Conservation (phyloP, 2,113 vertebrate species). For the Nothobranchius furzeri region DNA sequence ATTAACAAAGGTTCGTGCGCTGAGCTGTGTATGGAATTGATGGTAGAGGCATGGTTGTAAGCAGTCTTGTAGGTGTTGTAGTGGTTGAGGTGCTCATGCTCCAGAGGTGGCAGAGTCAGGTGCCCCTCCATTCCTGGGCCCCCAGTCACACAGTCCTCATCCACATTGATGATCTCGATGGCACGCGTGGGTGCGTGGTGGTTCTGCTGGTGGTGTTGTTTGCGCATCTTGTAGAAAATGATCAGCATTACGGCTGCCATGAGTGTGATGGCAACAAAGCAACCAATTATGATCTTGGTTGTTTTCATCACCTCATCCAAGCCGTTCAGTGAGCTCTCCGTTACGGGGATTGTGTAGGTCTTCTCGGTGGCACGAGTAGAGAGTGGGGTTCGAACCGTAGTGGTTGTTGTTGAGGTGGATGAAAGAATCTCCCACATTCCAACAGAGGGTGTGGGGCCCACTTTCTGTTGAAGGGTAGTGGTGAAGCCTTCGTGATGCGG, state of each 20-base stretch:
- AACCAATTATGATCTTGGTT: constrained; percentile 99
- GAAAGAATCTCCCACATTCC: constrained; percentile 90
- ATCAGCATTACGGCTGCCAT: constrained; percentile 99
- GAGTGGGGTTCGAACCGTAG: constrained; percentile 86
- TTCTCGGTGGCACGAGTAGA: constrained; percentile 94
- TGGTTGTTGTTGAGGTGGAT: constrained; percentile 84
- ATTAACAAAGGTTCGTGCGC: constrained; percentile 99
- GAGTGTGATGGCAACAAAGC: constrained; percentile 98
- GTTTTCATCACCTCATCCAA: constrained; percentile 99
- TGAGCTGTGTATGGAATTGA: constrained; percentile 99
- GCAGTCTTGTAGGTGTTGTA: constrained; percentile 97
- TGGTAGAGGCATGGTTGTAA: constrained; percentile 97
- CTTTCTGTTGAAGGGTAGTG: constrained; percentile 88
- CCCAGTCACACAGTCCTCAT: constrained; percentile 94
- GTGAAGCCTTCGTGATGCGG: constrained; percentile 92
- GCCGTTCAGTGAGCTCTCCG: constrained; percentile 89
- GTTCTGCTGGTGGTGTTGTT: constrained; percentile 98
- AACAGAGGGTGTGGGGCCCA: constrained; percentile 89
- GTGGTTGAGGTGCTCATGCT: constrained; percentile 99
- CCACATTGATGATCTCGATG: constrained; percentile 98
- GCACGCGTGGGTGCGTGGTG: constrained; percentile 94
- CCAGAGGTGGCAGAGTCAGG: constrained; percentile 93
- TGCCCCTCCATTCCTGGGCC: constrained; percentile 94
- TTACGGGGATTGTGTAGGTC: constrained; percentile 91
- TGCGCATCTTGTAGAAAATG: constrained; percentile 99